Conservation (phyloP, 2,888 invertebrate species). For the Himalopsyche japonica region DNA sequence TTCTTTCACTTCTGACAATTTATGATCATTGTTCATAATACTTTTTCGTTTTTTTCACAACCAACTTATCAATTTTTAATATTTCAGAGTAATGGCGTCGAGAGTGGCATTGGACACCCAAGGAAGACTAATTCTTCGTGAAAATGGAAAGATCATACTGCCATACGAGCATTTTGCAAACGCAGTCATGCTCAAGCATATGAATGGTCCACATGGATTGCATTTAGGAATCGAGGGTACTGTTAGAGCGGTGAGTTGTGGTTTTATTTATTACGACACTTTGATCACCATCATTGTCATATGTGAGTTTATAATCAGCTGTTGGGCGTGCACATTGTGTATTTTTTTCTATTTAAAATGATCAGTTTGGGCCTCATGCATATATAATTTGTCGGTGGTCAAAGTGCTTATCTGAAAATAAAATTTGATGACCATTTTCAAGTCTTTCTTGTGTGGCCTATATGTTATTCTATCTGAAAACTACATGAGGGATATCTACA, state of each 20-base stretch:
- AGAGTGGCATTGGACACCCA: constrained; percentile 82
- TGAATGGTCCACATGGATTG: constrained; percentile 85
- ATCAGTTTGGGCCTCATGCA: no score
- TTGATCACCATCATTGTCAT: not conserved
- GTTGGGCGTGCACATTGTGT: no score
- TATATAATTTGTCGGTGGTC: no score
- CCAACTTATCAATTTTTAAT: not conserved
- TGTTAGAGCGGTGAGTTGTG: constrained; percentile 72
- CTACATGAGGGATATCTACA: no score
- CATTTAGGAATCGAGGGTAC: constrained; percentile 84
- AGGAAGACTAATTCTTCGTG: constrained; percentile 78
- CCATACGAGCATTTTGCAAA: constrained; percentile 90
- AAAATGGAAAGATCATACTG: constrained; percentile 86
- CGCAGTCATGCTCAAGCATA: constrained; percentile 88
- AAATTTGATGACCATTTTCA: no score
- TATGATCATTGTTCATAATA: no score
- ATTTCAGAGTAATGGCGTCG: constrained; percentile 80
- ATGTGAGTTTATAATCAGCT: no score
- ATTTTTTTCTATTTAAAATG: no score
- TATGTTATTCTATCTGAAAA: no score
- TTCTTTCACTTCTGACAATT: no score
- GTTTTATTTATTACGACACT: not conserved
- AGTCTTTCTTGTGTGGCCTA: no score
- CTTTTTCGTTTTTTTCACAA: not conserved
- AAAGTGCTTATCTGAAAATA: no score